phyloP scores from a whole-genome alignment of 2,888 invertebrate species.

The Mongoloraphidia duomilia region DNA sequence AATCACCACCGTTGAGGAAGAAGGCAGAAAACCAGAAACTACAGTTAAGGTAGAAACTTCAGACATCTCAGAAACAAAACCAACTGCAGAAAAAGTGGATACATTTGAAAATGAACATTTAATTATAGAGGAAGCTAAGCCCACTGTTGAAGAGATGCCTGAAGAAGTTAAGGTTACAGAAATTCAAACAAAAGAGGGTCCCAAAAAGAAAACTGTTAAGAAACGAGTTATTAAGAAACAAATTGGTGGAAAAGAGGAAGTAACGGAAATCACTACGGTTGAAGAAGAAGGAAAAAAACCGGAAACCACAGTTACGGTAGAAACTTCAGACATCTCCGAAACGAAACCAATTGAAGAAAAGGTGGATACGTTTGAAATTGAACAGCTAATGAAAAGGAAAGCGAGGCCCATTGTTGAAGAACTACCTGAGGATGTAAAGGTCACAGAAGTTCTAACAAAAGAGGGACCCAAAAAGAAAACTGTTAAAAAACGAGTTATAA shows the following conservation, averaged over 20 bases:
- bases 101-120: constrained; percentile 14
- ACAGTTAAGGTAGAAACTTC: constrained; percentile 22
- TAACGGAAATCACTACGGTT: constrained; percentile 30
- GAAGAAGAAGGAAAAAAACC: constrained; percentile 27
- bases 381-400: constrained; percentile 8
- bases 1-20: constrained; percentile 31
- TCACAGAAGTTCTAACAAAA: constrained; percentile 19
- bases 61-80: constrained; percentile 17
- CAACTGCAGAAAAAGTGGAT: constrained; percentile 15
- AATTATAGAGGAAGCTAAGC: constrained; percentile 1
- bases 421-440: constrained; percentile 16
- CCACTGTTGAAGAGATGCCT: constrained; percentile 11
- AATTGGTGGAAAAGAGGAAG: constrained; percentile 20
- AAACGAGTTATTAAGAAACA: constrained; percentile 20
- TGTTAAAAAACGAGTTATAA: constrained; percentile 31
- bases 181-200: constrained; percentile 22
- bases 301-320: constrained; percentile 14
- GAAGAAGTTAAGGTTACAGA: constrained; percentile 24
- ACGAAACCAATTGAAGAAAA: constrained; percentile 9
- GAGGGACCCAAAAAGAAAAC: constrained; percentile 23
- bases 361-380: constrained; percentile 6
- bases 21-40: constrained; percentile 30
- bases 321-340: constrained; percentile 2
- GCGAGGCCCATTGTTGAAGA: constrained; percentile 15
- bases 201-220: constrained; percentile 18